phyloP scores from a whole-genome alignment of 2,113 vertebrate species.

The Tragelaphus imberbis region DNA sequence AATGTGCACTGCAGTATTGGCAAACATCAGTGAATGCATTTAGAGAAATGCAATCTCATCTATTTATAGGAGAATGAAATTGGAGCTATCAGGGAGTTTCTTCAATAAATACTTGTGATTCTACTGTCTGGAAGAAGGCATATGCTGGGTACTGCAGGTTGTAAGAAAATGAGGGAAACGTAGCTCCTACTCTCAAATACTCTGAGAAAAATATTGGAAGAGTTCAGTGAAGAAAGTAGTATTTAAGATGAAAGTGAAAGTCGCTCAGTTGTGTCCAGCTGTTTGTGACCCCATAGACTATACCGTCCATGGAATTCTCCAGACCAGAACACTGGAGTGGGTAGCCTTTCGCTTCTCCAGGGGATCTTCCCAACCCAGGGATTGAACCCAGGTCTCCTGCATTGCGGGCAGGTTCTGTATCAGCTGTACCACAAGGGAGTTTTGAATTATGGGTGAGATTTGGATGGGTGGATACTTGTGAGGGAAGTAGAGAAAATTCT shows the following conservation, averaged over 20 bases:
- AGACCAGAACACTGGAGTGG: not conserved
- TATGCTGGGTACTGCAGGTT: not conserved
- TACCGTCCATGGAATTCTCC: not conserved
- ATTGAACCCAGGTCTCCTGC: not conserved
- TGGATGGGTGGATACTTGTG: not conserved
- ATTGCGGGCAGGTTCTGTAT: not conserved
- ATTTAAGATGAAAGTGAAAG: not conserved
- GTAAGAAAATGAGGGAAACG: not conserved
- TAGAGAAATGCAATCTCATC: conserved; percentile 20
- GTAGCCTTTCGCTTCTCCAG: not conserved
- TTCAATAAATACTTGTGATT: conserved; percentile 3
- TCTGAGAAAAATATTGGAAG: not conserved
- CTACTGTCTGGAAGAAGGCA: not conserved
- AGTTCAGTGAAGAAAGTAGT: not conserved
- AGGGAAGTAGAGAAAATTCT: conserved; percentile 9
- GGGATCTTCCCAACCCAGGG: not conserved
- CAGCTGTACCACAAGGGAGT: not conserved
- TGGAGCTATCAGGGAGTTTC: not conserved
- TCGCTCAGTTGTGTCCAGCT: not conserved
- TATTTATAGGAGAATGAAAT: conserved; percentile 34
- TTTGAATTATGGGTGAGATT: not conserved
- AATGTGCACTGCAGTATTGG: not conserved
- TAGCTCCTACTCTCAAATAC: not conserved
- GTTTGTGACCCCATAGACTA: not conserved
- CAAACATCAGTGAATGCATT: conserved; percentile 4